Base-by-base conservation (phyloP, 2,888 invertebrate species). In the Brassicogethes aeneus region DNA sequence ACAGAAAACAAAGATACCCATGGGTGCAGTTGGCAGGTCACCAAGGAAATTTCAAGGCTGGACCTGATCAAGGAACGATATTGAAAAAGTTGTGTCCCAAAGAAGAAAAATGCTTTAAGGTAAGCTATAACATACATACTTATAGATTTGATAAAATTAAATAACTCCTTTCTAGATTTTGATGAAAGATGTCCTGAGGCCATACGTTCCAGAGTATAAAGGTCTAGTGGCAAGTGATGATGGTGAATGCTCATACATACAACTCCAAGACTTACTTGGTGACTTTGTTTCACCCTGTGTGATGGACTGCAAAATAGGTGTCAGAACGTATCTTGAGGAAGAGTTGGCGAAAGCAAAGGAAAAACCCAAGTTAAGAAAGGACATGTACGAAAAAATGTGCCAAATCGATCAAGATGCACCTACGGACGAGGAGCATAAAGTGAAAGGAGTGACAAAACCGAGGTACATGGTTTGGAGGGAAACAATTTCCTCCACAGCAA, bases 311-410 rank as follows among this genome's bases (percentile, higher is more conserved):
- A 95, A 95, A 71, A 84, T 95, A 53, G 95, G 95, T 17, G 89
- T 93, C 17, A 74, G 95, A 56, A 95, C 95, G 0, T 96, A 95
- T 65, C 71, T 95, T 45, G 95, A 95, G 66, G 92, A 94, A 57
- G 95, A 96, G 67, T 73, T 95, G 5, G 87, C 89, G 14, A 95
- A 94, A 68, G 94, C 94, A 7, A 89, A 93, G 64, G 91, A 93
- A 64, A 92, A 93, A 68, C 93, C 93, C 14, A 92, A 91, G 65
- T 69, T 91, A 48, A 75, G 88, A 70, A 87, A 90, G 82, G 94
- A 95, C 64, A 93, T 95, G 94, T 95, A 93, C 63, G 91, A 94
- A 57, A 95, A 95, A 71, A 95, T 95, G 94, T 84, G 93, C 47
- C 91, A 92, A 65, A 88, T 94, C 36, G 93, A 94, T 65, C 80